Conservation (phyloP, 92 coral and sea anemone species). For the Bergia sp. region DNA sequence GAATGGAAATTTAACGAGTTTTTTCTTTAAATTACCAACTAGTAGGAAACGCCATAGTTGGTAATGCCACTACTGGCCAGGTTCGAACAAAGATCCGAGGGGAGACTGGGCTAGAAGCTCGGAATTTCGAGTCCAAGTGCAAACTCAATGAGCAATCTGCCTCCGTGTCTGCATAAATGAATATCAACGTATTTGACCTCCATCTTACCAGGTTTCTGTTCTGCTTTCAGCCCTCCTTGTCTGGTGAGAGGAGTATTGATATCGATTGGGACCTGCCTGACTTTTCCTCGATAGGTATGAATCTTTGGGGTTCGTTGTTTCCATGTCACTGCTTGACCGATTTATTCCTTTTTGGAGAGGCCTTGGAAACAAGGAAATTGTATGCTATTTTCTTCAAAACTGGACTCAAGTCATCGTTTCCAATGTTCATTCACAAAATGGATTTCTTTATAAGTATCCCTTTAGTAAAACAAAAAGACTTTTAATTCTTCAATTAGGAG, state of each 20-base stretch:
- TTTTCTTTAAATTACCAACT: too few species aligned
- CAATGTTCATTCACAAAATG: not conserved
- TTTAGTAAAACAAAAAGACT: too few species aligned
- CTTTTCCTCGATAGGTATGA: slow-evolving; percentile 84
- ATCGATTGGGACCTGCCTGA: slow-evolving; percentile 95
- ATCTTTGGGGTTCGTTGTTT: not conserved
- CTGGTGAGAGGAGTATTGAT: slow-evolving; percentile 65
- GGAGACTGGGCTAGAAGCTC: too few species aligned
- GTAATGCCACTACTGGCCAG: too few species aligned
- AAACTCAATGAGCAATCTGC: too few species aligned
- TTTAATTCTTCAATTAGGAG: slow-evolving; percentile 50
- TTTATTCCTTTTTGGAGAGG: not conserved
- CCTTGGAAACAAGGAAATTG: not conserved
- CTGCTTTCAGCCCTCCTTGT: slow-evolving; percentile 53
- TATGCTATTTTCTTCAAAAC: not conserved
- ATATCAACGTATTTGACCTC: not conserved
- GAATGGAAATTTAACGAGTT: too few species aligned
- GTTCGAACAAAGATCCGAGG: too few species aligned
- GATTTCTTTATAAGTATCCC: too few species aligned
- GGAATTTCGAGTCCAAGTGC: too few species aligned
- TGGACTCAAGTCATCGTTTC: not conserved
- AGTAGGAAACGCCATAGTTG: too few species aligned
- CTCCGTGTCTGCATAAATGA: too few species aligned
- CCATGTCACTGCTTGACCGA: not conserved
- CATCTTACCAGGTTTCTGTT: not conserved